These are phyloP conservation scores for Cromileptes altivelis DNA, from an alignment of 2,113 vertebrate genomes.

Conservation along the genomic window DNA sequence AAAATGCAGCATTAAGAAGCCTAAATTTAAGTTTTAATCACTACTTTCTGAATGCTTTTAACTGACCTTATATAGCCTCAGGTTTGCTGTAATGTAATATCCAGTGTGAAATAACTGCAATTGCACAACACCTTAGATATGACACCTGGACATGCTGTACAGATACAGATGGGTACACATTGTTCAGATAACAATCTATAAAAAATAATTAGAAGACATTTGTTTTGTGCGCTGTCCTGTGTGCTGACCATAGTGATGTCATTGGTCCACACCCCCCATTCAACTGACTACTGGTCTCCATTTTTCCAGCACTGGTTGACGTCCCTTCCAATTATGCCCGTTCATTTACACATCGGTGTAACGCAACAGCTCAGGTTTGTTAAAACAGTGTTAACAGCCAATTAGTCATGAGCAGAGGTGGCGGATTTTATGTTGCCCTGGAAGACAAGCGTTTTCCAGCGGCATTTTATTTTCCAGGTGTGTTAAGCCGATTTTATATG, in stretches of 20 bases:
- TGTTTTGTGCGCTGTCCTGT: not conserved
- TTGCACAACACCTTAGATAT: slow-evolving; percentile 2
- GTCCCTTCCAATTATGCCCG: slow-evolving; percentile 43
- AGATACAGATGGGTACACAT: not conserved
- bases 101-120: not conserved
- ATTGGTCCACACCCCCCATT: slow-evolving; percentile 31
- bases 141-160: not conserved
- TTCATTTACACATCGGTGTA: slow-evolving; percentile 65
- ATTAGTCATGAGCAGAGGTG: slow-evolving; percentile 73
- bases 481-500: slow-evolving; percentile 69
- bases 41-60: not conserved
- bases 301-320: slow-evolving; percentile 24
- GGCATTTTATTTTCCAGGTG: slow-evolving; percentile 76
- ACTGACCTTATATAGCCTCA: no score
- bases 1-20: not conserved
- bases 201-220: not conserved
- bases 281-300: slow-evolving; percentile 31
- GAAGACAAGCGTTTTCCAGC: slow-evolving; percentile 69
- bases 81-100: not conserved
- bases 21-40: not conserved
- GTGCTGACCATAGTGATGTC: slow-evolving; percentile 15
- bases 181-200: not conserved
- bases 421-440: slow-evolving; percentile 57
- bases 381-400: slow-evolving; percentile 79
- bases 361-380: slow-evolving; percentile 59